phyloP scores from a whole-genome alignment of 2,113 vertebrate genomes.

The Condylura cristata region DNA sequence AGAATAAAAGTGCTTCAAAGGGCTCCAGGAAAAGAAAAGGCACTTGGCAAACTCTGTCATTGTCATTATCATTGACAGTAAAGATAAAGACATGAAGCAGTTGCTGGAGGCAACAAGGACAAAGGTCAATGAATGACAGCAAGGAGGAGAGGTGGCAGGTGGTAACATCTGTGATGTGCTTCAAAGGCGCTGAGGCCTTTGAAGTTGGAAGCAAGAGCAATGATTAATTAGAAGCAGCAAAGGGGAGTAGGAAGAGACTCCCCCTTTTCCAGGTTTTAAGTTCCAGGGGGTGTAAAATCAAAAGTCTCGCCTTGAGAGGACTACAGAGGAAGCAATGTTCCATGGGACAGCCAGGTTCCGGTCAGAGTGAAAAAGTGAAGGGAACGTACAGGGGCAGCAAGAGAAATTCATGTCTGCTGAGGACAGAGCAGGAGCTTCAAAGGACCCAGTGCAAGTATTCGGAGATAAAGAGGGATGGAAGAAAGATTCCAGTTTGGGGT shows the following conservation, averaged over 20 bases:
- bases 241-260: not conserved
- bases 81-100: slow-evolving; percentile 16
- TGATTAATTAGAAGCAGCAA: slow-evolving; percentile 69
- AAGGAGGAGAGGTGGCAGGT: slow-evolving; percentile 46
- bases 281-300: slow-evolving; percentile 50
- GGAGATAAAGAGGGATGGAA: not conserved
- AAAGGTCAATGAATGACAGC: slow-evolving; percentile 43
- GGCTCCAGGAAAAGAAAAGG: not conserved
- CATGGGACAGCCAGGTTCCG: not conserved
- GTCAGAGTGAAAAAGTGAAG: not conserved
- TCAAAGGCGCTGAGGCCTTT: slow-evolving; percentile 70
- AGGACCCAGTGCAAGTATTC: not conserved
- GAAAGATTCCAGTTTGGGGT: not conserved
- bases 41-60: not conserved
- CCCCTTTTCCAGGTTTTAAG: slow-evolving; percentile 11
- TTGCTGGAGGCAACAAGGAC: slow-evolving; percentile 1
- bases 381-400: not conserved
- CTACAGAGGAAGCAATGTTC: not conserved
- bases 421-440: not conserved
- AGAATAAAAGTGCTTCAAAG: not conserved
- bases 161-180: slow-evolving; percentile 45
- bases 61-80: not conserved
- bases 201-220: slow-evolving; percentile 59
- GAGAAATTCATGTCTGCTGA: not conserved
- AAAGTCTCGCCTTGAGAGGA: slow-evolving; percentile 32